phyloP scores from a whole-genome alignment of 2,113 vertebrate genomes.

The Andinoacara biseriatus region DNA sequence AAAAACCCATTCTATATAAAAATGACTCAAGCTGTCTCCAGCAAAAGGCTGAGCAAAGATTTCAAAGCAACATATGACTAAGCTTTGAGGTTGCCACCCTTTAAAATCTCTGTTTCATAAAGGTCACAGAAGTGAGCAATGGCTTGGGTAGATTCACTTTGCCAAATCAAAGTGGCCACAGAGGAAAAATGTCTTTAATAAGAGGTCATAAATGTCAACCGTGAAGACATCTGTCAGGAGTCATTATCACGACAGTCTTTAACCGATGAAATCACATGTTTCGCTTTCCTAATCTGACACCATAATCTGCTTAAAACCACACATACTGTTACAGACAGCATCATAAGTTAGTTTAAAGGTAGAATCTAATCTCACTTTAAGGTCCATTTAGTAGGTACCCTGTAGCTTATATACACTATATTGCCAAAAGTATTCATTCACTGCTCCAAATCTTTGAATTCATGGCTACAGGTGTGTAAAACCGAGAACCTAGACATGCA shows the following conservation, averaged over 20 bases:
- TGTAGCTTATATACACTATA: neutral
- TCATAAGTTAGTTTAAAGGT: neutral
- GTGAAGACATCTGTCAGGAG: neutral
- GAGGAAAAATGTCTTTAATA: slow-evolving; percentile 6
- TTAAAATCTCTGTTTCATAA: slow-evolving; percentile 41
- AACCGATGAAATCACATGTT: neutral
- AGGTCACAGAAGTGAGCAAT: slow-evolving; percentile 25
- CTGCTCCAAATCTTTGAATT: too few relatives aligned
- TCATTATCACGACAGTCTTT: neutral
- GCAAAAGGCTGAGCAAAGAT: neutral
- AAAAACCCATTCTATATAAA: slow-evolving; percentile 2
- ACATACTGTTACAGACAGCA: neutral
- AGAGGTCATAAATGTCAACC: slow-evolving; percentile 18
- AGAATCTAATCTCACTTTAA: neutral
- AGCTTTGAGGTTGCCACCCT: slow-evolving; percentile 8
- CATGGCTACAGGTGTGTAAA: too few relatives aligned
- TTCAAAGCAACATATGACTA: slow-evolving; percentile 34
- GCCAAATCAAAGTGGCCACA: neutral
- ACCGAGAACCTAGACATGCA: too few relatives aligned
- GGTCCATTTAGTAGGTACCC: neutral
- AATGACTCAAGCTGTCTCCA: slow-evolving; percentile 13
- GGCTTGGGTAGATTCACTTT: neutral
- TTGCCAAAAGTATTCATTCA: too few relatives aligned
- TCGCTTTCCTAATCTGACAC: neutral
- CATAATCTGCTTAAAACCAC: neutral